These are phyloP conservation scores for Leptoteleia sp. DNA, from an alignment of 1,140 invertebrate genomes.

Conservation along the genomic window DNA sequence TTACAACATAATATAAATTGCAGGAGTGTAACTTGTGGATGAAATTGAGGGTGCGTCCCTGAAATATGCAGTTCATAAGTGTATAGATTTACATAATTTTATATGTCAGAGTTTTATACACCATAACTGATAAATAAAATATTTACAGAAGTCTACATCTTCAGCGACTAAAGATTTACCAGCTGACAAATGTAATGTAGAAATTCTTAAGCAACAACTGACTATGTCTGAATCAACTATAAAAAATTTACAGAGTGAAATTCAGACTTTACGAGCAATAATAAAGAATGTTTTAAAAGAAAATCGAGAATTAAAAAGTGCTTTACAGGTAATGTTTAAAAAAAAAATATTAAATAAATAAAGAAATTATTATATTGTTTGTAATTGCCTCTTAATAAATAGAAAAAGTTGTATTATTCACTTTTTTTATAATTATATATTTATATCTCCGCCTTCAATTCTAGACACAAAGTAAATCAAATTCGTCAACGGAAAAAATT, in stretches of 20 bases:
- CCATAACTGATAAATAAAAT: background rate
- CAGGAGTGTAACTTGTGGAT: no score
- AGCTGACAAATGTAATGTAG: constrained; percentile 69
- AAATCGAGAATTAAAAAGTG: constrained; percentile 85
- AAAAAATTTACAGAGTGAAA: constrained; percentile 83
- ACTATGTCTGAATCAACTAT: constrained; percentile 79
- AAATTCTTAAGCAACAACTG: constrained; percentile 78
- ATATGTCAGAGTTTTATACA: no score
- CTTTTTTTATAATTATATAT: no score
- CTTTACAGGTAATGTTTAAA: constrained; percentile 78
- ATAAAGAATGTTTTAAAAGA: constrained; percentile 86
- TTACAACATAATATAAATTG: no score
- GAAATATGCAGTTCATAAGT: no score
- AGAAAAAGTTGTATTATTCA: no score
- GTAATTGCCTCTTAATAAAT: no score
- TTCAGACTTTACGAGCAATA: constrained; percentile 83
- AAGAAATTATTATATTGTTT: no score
- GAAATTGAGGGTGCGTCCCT: no score
- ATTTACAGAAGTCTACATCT: constrained; percentile 72
- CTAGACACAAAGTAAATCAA: constrained; percentile 59
- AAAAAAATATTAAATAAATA: no score
- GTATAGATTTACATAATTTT: no score
- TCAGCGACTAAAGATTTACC: constrained; percentile 74
- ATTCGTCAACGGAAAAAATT: constrained; percentile 66
- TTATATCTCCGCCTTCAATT: no score